Conservation (phyloP, 2,113 vertebrate genomes). For the Notothenia rossii region DNA sequence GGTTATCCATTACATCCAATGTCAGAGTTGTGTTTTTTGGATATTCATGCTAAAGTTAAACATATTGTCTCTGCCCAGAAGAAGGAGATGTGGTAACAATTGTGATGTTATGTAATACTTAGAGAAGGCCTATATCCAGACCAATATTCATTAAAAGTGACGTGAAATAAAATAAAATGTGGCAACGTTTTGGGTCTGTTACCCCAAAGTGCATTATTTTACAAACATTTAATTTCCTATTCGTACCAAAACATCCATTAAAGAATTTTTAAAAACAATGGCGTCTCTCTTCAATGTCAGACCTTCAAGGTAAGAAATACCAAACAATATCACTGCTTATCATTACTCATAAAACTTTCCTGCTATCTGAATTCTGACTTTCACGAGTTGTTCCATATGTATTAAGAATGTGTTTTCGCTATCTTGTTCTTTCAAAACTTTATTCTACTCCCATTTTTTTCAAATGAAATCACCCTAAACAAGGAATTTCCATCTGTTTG, state of each 20-base stretch:
- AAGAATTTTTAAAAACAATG: neutral
- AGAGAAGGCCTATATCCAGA: neutral
- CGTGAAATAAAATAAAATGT: neutral
- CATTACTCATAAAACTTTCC: constrained; percentile 29
- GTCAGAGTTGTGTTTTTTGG: neutral
- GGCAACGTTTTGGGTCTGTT: neutral
- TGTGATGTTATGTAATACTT: neutral
- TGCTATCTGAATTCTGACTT: constrained; percentile 18
- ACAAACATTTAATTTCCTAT: constrained; percentile 10
- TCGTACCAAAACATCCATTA: constrained; percentile 10
- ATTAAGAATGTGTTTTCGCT: constrained; percentile 45
- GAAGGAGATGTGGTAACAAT: neutral
- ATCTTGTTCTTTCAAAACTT: constrained; percentile 51
- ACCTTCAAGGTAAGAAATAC: constrained; percentile 3
- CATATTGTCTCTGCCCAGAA: neutral
- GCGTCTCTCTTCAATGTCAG: constrained; percentile 7
- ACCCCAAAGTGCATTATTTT: neutral
- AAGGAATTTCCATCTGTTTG: constrained; percentile 75
- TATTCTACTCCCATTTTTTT: constrained; percentile 9
- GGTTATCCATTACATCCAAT: constrained; percentile 19
- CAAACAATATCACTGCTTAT: constrained; percentile 26
- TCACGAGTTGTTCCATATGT: constrained; percentile 37
- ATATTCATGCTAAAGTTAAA: too few relatives aligned
- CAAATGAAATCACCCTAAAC: constrained; percentile 61
- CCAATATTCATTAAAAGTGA: neutral